phyloP scores from a whole-genome alignment of 2,113 vertebrate species.

The Chlamydotis undulata region DNA sequence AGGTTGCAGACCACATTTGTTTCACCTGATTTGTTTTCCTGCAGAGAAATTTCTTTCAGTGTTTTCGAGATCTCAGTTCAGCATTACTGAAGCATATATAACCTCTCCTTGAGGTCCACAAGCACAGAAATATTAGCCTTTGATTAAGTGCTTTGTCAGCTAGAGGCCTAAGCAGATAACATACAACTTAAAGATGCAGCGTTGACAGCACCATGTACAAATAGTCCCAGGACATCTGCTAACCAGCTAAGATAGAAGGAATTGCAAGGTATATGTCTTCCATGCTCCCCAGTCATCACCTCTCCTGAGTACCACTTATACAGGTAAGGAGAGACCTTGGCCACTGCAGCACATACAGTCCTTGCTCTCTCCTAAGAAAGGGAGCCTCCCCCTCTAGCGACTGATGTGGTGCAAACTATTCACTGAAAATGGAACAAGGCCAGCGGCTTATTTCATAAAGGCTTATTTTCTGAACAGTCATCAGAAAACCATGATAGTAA shows the following conservation, averaged over 20 bases:
- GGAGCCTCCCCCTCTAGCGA: background rate
- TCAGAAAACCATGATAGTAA: background rate
- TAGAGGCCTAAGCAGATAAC: background rate
- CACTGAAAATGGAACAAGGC: background rate
- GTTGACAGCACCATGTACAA: background rate
- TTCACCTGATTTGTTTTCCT: background rate
- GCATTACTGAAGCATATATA: background rate
- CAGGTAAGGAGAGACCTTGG: background rate
- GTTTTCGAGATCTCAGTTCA: background rate
- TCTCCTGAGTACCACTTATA: background rate
- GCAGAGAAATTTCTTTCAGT: background rate
- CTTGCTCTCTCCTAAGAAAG: background rate
- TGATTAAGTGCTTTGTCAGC: constrained; percentile 18
- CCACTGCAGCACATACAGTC: background rate
- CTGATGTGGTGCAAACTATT: background rate
- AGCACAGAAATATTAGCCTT: background rate
- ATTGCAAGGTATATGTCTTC: background rate
- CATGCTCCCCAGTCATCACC: background rate
- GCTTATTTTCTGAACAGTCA: background rate
- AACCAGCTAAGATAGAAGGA: background rate
- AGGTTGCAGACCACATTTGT: background rate
- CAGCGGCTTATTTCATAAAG: constrained; percentile 37
- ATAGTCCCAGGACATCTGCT: background rate
- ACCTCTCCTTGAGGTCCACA: background rate
- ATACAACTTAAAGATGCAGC: background rate